Conservation (phyloP, 2,888 invertebrate species). For the Cabera pusaria region DNA sequence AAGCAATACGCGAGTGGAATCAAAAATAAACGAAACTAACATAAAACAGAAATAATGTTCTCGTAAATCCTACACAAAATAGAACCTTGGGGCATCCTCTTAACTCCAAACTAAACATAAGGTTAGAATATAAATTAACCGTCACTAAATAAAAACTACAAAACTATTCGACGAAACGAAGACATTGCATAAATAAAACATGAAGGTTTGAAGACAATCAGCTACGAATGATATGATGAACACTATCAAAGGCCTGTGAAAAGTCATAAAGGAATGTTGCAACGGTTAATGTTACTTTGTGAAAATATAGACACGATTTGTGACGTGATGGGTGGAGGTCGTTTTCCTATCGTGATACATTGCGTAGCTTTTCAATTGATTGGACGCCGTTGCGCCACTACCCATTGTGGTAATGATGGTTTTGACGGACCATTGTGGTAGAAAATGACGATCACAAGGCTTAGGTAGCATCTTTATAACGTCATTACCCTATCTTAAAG, state of each 20-base stretch:
- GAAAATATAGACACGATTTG: conserved; percentile 29
- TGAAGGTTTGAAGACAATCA: conserved; percentile 14
- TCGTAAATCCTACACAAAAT: conserved; percentile 19
- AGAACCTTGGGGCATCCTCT: conserved; percentile 27
- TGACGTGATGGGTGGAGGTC: conserved; percentile 34
- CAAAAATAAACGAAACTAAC: conserved; percentile 14
- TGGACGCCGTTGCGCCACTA: conserved; percentile 36
- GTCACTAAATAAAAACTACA: conserved; percentile 22
- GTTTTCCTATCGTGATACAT: conserved; percentile 31
- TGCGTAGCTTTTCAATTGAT: conserved; percentile 36
- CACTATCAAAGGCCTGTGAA: conserved; percentile 27
- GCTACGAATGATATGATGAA: conserved; percentile 20
- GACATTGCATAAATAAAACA: conserved; percentile 22
- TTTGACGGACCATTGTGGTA: conserved; percentile 27
- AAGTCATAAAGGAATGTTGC: conserved; percentile 27
- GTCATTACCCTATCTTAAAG: conserved; percentile 6
- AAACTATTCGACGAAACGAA: conserved; percentile 19
- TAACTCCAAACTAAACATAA: conserved; percentile 18
- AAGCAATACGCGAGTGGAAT: conserved; percentile 4
- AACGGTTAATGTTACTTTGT: conserved; percentile 30
- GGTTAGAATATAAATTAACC: conserved; percentile 27
- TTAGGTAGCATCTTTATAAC: conserved; percentile 22
- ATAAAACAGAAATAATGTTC: conserved; percentile 13
- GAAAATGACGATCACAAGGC: conserved; percentile 35
- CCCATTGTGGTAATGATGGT: conserved; percentile 27